Conservation (phyloP, 2,113 vertebrate species). For the Laterallus jamaicensis region DNA sequence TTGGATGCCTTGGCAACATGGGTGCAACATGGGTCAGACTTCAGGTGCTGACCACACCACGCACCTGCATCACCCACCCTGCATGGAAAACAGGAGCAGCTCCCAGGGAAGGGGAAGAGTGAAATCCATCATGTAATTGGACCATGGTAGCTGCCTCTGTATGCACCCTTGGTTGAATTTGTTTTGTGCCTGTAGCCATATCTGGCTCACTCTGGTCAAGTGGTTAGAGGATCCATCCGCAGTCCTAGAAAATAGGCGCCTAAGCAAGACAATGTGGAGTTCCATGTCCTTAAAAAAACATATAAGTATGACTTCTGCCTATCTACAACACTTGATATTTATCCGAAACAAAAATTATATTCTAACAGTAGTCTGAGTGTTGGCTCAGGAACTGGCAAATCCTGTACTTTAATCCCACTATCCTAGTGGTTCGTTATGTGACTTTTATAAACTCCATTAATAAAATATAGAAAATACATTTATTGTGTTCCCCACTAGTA, state of each 20-base stretch:
- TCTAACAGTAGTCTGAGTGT: not conserved
- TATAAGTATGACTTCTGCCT: not conserved
- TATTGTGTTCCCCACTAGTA: not conserved
- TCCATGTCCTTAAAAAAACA: not conserved
- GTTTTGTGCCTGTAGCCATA: not conserved
- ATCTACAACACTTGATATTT: not conserved
- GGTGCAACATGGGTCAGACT: rapidly evolving
- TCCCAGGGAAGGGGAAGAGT: not conserved
- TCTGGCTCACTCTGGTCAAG: not conserved
- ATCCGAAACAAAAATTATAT: not conserved
- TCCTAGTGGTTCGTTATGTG: not conserved
- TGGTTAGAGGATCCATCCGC: not conserved
- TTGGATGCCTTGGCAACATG: rapidly evolving
- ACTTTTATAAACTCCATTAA: not conserved
- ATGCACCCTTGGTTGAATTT: not conserved
- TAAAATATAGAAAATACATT: not conserved
- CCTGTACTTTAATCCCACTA: not conserved
- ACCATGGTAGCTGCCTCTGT: not conserved
- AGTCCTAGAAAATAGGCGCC: not conserved
- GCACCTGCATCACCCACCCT: not conserved
- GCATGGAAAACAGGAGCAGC: not conserved
- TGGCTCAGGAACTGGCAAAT: not conserved
- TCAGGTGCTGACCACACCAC: not conserved
- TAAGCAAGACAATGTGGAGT: not conserved
- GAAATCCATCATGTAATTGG: rapidly evolving